phyloP scores from a whole-genome alignment of 2,888 invertebrate genomes.

The Xylophagus ater region DNA sequence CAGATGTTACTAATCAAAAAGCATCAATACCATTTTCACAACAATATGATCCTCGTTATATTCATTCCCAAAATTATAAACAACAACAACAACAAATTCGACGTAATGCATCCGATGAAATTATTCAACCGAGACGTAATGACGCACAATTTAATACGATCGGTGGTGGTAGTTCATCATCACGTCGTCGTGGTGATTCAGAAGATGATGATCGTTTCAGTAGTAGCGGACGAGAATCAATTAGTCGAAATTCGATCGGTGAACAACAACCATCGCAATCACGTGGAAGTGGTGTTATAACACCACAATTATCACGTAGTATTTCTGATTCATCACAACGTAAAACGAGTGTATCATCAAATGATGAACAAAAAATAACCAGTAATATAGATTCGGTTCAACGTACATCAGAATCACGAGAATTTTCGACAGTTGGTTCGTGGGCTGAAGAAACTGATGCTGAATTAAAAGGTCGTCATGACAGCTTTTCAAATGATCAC shows the following conservation, averaged over 20 bases:
- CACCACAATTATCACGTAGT: slow-evolving; percentile 33
- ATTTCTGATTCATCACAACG: slow-evolving; percentile 40
- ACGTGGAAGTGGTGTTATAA: slow-evolving; percentile 19
- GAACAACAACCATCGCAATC: slow-evolving; percentile 24
- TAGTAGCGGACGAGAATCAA: slow-evolving; percentile 20
- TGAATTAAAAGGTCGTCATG: slow-evolving; percentile 29
- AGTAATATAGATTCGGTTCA: slow-evolving; percentile 19
- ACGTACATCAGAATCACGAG: slow-evolving; percentile 18
- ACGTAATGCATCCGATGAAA: slow-evolving; percentile 20
- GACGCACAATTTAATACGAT: background rate
- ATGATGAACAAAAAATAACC: slow-evolving; percentile 28
- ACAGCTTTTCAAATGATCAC: slow-evolving; percentile 31
- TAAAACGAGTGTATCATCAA: slow-evolving; percentile 37
- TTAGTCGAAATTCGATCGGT: slow-evolving; percentile 18
- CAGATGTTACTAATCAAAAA: slow-evolving; percentile 18
- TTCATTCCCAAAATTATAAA: slow-evolving; percentile 19
- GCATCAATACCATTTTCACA: slow-evolving; percentile 24
- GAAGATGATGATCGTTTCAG: slow-evolving; percentile 24
- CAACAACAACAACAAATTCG: slow-evolving; percentile 18
- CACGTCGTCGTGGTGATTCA: slow-evolving; percentile 21
- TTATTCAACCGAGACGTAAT: slow-evolving; percentile 10
- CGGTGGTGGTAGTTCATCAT: background rate
- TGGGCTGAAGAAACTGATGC: slow-evolving; percentile 43
- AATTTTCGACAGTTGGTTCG: slow-evolving; percentile 24
- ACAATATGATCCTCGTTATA: slow-evolving; percentile 28